Conservation (phyloP, 2,113 vertebrate species). For the Stercorarius parasiticus region DNA sequence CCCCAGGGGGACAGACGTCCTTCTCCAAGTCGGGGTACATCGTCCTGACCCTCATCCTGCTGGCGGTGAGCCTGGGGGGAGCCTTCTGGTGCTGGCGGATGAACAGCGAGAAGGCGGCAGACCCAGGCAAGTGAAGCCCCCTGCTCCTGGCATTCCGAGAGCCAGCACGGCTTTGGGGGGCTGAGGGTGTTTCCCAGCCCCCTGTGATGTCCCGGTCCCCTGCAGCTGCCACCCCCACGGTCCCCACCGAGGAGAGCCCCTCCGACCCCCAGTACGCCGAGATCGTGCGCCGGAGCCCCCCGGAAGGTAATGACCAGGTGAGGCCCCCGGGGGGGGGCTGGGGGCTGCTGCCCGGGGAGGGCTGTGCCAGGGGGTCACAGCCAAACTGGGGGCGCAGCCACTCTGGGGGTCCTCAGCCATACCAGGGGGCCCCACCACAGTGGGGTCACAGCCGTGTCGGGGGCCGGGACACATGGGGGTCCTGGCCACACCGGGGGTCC, state of each 20-base stretch:
- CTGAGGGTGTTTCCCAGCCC: too few relatives aligned
- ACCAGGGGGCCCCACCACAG: neutral
- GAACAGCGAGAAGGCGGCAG: neutral
- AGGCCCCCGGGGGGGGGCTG: neutral
- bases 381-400: neutral
- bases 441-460: too few relatives aligned
- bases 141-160: fast-evolving
- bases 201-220: fast-evolving
- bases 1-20: neutral
- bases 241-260: neutral
- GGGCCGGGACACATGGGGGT: neutral
- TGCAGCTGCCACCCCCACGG: neutral
- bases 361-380: neutral
- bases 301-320: slow-evolving; percentile 42
- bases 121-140: neutral
- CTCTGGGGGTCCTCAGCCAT: neutral
- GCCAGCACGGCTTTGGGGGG: neutral
- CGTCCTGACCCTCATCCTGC: slow-evolving; percentile 25
- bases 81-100: slow-evolving; percentile 43
- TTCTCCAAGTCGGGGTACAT: slow-evolving; percentile 19
- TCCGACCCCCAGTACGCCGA: neutral
- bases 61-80: neutral
- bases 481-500: too few relatives aligned
- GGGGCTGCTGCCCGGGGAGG: neutral
- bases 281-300: slow-evolving; percentile 2